These are phyloP conservation scores for Caiman crocodilus DNA, from an alignment of 2,797 vertebrate species.

Conservation along the genomic window DNA sequence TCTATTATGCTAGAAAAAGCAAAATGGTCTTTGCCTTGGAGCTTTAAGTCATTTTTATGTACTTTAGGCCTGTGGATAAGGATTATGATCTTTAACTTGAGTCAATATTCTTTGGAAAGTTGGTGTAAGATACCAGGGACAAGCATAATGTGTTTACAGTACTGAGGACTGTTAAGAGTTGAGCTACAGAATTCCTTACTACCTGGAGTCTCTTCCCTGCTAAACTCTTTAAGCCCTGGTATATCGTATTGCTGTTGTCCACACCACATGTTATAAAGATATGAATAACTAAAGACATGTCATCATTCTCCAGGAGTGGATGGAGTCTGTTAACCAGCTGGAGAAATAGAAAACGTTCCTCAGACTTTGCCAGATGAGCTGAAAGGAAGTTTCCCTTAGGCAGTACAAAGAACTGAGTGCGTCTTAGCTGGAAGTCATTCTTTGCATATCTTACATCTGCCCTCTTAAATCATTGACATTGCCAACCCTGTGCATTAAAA, in stretches of 20 bases:
- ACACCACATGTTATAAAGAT: conserved; percentile 32
- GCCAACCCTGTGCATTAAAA: not conserved
- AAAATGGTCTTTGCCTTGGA: not conserved
- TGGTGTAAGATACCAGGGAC: not conserved
- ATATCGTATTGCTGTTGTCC: not conserved
- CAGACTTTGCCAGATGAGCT: conserved; percentile 33
- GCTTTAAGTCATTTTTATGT: not conserved
- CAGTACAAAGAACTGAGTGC: conserved; percentile 22
- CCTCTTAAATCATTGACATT: not conserved
- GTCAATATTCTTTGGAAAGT: not conserved
- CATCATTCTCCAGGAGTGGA: conserved; percentile 11
- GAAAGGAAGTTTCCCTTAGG: conserved; percentile 42
- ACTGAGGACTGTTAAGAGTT: not conserved
- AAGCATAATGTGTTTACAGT: not conserved
- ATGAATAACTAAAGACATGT: conserved; percentile 21
- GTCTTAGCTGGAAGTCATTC: conserved; percentile 5
- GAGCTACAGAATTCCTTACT: accelerated
- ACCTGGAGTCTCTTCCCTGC: not conserved
- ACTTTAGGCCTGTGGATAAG: not conserved
- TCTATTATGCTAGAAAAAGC: not conserved
- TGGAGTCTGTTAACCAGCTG: conserved; percentile 47
- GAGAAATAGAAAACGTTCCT: conserved; percentile 43
- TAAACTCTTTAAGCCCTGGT: not conserved
- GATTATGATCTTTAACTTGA: not conserved
- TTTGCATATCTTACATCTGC: not conserved